Evolutionary conservation across 2,113 vertebrate genomes (phyloP).

Genomic region (Saguinus imperator): DNA sequence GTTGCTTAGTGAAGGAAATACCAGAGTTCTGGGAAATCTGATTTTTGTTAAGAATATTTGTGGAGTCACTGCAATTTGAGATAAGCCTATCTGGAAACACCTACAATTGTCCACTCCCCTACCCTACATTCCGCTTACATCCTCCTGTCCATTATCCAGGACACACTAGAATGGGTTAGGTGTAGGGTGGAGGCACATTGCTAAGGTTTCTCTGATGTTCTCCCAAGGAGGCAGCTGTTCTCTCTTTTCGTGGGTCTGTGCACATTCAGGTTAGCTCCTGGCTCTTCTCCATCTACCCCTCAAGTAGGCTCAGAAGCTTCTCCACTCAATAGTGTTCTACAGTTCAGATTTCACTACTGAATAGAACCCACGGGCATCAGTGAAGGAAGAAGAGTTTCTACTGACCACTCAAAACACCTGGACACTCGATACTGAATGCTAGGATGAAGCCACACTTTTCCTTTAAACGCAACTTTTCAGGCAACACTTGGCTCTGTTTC

Average conservation of each 20-base stretch:
- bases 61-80: neutral
- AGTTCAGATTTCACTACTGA: neutral
- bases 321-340: neutral
- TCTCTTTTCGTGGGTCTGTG: no score
- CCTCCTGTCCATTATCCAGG: neutral
- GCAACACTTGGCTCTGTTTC: neutral
- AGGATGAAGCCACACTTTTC: neutral
- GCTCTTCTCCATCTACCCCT: neutral
- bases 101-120: neutral
- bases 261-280: neutral
- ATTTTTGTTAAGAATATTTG: neutral
- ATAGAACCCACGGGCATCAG: neutral
- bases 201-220: neutral
- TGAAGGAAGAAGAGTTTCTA: neutral
- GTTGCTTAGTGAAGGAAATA: neutral
- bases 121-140: neutral
- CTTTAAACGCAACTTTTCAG: neutral
- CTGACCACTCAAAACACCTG: neutral
- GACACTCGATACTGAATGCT: neutral
- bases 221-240: neutral
- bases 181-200: rapidly evolving
- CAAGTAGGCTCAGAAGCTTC: neutral
- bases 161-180: neutral
- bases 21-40: neutral
- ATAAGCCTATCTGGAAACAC: neutral